A percentile compares a stretch with the other conserved stretches of the same genome.
Evolutionary conservation across 2,797 vertebrate species (phyloP).

Genomic region (Phalloptychus januarius): DNA sequence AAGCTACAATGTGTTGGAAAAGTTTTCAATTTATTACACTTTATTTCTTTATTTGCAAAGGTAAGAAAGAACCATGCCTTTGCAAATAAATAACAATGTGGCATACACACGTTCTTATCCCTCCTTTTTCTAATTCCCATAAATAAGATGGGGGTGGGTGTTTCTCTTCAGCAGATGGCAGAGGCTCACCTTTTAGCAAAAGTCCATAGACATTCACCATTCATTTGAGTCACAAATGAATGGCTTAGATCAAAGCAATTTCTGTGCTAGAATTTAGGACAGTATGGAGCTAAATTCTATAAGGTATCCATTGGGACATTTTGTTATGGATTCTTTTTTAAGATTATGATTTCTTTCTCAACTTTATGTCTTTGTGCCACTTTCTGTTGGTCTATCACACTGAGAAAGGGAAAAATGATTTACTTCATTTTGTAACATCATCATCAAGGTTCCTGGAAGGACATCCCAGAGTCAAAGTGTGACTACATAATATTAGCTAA

Average conservation of each 20-base stretch:
- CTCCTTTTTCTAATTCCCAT: background rate
- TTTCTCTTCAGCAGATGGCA: background rate
- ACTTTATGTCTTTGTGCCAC: background rate
- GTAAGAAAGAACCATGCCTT: background rate
- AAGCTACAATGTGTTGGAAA: background rate
- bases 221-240: background rate
- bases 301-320: background rate
- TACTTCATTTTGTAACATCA: background rate
- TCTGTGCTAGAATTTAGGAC: background rate
- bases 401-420: background rate
- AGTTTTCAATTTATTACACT: background rate
- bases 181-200: background rate
- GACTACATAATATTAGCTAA: constrained; percentile 42
- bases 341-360: background rate
- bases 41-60: background rate
- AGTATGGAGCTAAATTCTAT: background rate
- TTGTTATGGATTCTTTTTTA: background rate
- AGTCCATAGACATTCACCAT: background rate
- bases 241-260: background rate
- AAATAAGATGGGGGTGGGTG: background rate
- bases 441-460: constrained; percentile 1
- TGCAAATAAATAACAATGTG: background rate
- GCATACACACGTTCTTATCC: background rate
- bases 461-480: constrained; percentile 17
- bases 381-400: background rate